These are phyloP conservation scores for Arvicanthis niloticus DNA, from an alignment of 2,113 vertebrate genomes.

Conservation along the genomic window DNA sequence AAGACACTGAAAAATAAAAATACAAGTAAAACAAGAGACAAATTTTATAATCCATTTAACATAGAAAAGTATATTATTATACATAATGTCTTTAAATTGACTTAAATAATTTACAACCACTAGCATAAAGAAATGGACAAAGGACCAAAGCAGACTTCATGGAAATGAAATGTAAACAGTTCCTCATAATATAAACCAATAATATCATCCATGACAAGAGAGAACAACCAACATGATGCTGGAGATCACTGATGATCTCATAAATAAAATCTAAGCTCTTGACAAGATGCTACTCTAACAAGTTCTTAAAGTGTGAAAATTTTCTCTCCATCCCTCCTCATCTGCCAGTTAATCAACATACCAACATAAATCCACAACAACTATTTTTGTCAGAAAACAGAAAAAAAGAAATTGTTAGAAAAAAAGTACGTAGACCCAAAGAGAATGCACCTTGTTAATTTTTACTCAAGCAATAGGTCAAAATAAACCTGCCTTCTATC, in stretches of 20 bases:
- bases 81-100: neutral
- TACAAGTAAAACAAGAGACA: slow-evolving; percentile 16
- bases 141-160: neutral
- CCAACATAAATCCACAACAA: neutral
- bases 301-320: no score
- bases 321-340: no score
- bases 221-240: neutral
- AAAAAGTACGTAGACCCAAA: neutral
- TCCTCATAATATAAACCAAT: neutral
- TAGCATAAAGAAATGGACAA: neutral
- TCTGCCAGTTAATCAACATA: neutral
- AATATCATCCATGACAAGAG: neutral
- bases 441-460: slow-evolving; percentile 48
- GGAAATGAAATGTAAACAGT: slow-evolving; percentile 22
- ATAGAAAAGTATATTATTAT: neutral
- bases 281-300: no score
- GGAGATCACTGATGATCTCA: no score
- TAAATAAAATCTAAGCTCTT: no score
- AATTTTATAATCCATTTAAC: neutral
- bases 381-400: slow-evolving; percentile 14
- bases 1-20: neutral
- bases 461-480: slow-evolving; percentile 57
- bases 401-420: slow-evolving; percentile 26
- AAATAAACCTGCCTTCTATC: slow-evolving; percentile 56
- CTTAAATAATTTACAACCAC: slow-evolving; percentile 32